phyloP scores from a whole-genome alignment of 1,140 invertebrate species.

The Mercenaria mercenaria region DNA sequence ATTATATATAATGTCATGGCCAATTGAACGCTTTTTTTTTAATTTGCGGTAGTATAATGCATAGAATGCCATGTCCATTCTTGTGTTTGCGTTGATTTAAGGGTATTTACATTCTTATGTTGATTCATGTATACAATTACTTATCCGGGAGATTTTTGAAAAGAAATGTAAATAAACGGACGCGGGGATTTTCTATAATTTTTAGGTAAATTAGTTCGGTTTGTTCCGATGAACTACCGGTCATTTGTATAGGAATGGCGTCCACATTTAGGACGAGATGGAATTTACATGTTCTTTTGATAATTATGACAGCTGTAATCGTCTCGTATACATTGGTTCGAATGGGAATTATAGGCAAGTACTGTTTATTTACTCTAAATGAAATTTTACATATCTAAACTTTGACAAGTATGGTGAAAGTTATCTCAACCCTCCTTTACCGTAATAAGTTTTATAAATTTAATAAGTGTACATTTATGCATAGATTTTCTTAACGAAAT shows the following conservation, averaged over 20 bases:
- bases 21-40: neutral
- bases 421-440: too few relatives aligned
- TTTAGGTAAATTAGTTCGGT: neutral
- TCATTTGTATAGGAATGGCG: slow-evolving; percentile 5
- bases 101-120: neutral
- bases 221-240: neutral
- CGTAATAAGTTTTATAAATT: too few relatives aligned
- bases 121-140: neutral
- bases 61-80: neutral
- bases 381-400: neutral
- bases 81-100: neutral
- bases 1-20: neutral
- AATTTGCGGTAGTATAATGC: neutral
- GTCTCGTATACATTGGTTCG: slow-evolving; percentile 9
- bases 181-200: neutral
- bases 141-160: neutral
- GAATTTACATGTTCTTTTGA: slow-evolving; percentile 17
- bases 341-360: slow-evolving; percentile 12
- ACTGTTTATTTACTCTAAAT: neutral
- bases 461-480: too few relatives aligned
- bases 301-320: neutral
- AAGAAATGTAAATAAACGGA: neutral
- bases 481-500: too few relatives aligned
- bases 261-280: slow-evolving; percentile 10
- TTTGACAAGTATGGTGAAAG: neutral